Conservation (phyloP, 1,140 invertebrate species). For the Periplaneta americana region DNA sequence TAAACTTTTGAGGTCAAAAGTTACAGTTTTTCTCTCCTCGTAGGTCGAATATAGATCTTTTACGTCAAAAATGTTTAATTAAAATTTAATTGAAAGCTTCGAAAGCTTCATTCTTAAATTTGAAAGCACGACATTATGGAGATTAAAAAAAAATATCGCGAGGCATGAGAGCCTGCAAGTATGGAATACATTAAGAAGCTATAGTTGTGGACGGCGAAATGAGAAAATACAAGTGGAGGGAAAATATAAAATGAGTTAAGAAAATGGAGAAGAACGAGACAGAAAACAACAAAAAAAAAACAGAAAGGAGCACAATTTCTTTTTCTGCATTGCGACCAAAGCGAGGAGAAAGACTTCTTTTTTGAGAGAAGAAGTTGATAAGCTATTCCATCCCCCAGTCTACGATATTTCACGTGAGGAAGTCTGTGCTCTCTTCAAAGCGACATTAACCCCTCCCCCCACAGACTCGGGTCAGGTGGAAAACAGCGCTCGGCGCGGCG, state of each 20-base stretch:
- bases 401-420: constrained; percentile 10
- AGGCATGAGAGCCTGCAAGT: no score
- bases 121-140: no score
- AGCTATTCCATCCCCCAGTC: not conserved
- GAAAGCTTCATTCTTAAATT: no score
- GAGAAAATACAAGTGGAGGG: not conserved
- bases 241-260: constrained; percentile 18
- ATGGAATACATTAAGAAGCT: no score
- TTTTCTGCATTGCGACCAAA: constrained; percentile 2
- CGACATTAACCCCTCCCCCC: constrained; percentile 1
- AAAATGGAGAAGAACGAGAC: constrained; percentile 19
- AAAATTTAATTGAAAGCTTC: no score
- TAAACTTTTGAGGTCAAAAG: no score
- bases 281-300: constrained; percentile 19
- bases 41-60: no score
- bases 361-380: constrained; percentile 2
- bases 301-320: constrained; percentile 2
- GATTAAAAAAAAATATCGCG: no score
- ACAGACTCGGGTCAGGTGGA: constrained; percentile 1
- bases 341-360: not conserved
- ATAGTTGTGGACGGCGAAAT: no score
- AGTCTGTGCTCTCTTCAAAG: not conserved
- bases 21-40: no score
- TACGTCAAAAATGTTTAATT: no score
- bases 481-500: not conserved